A percentile compares a stretch with the other conserved stretches of the same genome.
Conservation (phyloP, 2,888 invertebrate species). For the Lepidonotus clava region DNA sequence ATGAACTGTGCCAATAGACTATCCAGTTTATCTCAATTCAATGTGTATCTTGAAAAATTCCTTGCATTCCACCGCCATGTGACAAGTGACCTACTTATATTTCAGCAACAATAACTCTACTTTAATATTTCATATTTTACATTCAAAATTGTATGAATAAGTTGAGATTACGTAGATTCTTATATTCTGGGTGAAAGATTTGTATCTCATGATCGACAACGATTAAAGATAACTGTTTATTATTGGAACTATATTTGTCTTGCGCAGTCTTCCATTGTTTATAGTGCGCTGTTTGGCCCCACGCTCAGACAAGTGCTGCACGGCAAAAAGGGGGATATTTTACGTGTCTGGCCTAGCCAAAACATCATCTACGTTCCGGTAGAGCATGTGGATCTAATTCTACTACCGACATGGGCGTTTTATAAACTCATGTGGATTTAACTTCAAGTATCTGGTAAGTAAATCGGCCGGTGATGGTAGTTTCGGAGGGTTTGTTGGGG, state of each 20-base stretch:
- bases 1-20: too few species aligned
- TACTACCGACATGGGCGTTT: neutral
- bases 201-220: neutral
- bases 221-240: neutral
- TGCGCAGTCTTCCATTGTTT: conserved; percentile 10
- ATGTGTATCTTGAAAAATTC: too few species aligned
- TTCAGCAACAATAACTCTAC: neutral
- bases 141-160: neutral
- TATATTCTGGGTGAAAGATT: neutral
- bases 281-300: neutral
- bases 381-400: neutral
- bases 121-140: neutral
- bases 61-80: neutral
- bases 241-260: neutral
- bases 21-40: too few species aligned
- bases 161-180: too few species aligned
- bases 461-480: neutral
- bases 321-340: neutral
- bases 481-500: too few species aligned
- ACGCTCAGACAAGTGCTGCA: neutral
- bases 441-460: neutral
- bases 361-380: neutral
- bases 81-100: conserved; percentile 1
- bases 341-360: neutral
- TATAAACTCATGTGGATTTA: neutral